A percentile compares a stretch with the other conserved stretches of the same genome.
phyloP scores from a whole-genome alignment of 2,888 invertebrate species.

The Lasioglossum marginatum region DNA sequence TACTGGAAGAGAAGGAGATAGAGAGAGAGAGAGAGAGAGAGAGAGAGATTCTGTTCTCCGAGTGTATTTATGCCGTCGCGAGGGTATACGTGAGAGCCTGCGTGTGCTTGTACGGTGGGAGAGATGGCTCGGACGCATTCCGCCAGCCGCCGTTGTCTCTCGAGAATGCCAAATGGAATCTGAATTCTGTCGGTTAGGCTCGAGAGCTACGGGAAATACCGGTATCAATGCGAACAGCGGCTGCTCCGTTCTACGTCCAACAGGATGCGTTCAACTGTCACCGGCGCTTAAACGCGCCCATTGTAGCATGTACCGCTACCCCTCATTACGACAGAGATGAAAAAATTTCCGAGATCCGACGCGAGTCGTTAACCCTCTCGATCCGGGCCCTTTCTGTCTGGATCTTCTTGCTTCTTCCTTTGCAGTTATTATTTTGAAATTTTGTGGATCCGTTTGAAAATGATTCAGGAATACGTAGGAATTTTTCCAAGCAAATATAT shows the following conservation, averaged over 20 bases:
- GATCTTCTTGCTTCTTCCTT: not conserved
- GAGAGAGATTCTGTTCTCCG: conserved; percentile 5
- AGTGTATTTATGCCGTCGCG: conserved; percentile 28
- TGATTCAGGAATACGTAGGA: too few species aligned
- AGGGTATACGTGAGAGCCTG: conserved; percentile 45
- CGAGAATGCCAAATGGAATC: conserved; percentile 80
- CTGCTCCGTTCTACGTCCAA: conserved; percentile 63
- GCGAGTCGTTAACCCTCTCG: not conserved
- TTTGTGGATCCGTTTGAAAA: not conserved
- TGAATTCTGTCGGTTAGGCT: conserved; percentile 75
- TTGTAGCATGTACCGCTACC: conserved; percentile 43
- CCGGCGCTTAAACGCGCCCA: conserved; percentile 56
- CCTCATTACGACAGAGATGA: conserved; percentile 4
- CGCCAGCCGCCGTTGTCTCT: conserved; percentile 72
- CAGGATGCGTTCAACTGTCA: conserved; percentile 64
- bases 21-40: not conserved
- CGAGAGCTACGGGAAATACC: conserved; percentile 72
- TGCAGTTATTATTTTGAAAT: not conserved
- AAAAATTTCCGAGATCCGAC: conserved; percentile 10
- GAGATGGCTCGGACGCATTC: conserved; percentile 71
- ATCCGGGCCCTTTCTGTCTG: not conserved
- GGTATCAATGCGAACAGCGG: conserved; percentile 65
- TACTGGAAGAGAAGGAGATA: not conserved
- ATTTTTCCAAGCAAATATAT: not conserved
- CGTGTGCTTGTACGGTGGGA: conserved; percentile 56